phyloP scores from a whole-genome alignment of 2,797 vertebrate genomes.

The Urophycis tenuis region DNA sequence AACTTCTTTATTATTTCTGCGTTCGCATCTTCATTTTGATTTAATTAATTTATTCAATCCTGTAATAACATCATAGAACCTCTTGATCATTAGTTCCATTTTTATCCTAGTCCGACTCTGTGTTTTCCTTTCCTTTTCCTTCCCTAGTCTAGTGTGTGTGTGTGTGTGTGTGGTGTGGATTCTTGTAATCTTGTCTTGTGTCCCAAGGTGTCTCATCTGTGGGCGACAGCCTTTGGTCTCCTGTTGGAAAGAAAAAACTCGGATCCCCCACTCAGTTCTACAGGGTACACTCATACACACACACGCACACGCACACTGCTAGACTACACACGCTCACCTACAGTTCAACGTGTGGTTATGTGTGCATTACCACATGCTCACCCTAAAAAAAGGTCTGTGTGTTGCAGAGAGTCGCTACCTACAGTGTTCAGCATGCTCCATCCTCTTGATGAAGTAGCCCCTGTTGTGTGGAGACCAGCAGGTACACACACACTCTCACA shows the following conservation, averaged over 20 bases:
- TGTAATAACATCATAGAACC: background rate
- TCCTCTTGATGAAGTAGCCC: slow-evolving; percentile 92
- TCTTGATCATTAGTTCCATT: no score
- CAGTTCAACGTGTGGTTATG: background rate
- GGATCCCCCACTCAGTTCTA: slow-evolving; percentile 74
- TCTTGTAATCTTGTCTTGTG: slow-evolving; percentile 9
- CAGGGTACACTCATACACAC: slow-evolving; percentile 67
- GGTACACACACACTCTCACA: slow-evolving; percentile 45
- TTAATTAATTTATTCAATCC: no score
- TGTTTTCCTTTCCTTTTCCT: background rate
- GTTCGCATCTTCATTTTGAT: no score
- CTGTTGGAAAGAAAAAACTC: slow-evolving; percentile 84
- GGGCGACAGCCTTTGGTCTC: slow-evolving; percentile 91
- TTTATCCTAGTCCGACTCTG: no score
- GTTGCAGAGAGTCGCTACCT: slow-evolving; percentile 83
- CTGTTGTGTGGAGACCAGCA: slow-evolving; percentile 83
- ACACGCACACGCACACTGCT: background rate
- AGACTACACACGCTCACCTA: no score
- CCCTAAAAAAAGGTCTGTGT: background rate
- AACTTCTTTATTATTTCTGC: no score
- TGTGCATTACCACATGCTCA: background rate
- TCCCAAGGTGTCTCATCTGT: slow-evolving; percentile 83
- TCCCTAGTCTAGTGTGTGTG: no score
- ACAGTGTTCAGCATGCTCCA: slow-evolving; percentile 97
- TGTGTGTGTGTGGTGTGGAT: background rate